phyloP scores from a whole-genome alignment of 2,113 vertebrate genomes.

The Petroica traversi region DNA sequence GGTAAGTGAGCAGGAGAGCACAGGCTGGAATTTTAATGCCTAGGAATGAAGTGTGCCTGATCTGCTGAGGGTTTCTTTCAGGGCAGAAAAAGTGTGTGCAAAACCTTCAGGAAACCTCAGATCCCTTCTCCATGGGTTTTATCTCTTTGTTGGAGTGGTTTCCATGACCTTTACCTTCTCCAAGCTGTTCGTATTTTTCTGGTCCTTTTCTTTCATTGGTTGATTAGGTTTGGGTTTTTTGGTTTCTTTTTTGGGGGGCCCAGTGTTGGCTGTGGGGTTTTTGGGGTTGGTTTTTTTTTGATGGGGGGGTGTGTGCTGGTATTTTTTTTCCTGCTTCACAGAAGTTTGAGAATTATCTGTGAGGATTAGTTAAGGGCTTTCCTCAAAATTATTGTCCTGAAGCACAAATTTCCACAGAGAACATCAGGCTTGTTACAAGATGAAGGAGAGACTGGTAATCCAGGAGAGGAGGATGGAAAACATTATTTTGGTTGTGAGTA shows the following conservation, averaged over 20 bases:
- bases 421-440: neutral
- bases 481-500: neutral
- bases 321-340: neutral
- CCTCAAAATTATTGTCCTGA: neutral
- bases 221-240: neutral
- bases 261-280: too few relatives aligned
- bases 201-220: neutral
- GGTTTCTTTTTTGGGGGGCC: fast-evolving
- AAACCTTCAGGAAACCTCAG: neutral
- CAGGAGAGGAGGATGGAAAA: neutral
- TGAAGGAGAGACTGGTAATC: neutral
- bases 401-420: neutral
- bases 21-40: neutral
- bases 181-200: neutral
- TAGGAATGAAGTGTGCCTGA: neutral
- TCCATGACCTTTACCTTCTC: neutral
- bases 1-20: neutral
- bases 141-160: neutral
- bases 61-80: neutral
- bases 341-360: neutral
- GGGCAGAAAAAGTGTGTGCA: neutral
- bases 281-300: too few relatives aligned
- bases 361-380: neutral
- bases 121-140: neutral
- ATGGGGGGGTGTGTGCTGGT: too few relatives aligned